phyloP scores from a whole-genome alignment of 2,797 vertebrate species.

The Nothura maculosa region DNA sequence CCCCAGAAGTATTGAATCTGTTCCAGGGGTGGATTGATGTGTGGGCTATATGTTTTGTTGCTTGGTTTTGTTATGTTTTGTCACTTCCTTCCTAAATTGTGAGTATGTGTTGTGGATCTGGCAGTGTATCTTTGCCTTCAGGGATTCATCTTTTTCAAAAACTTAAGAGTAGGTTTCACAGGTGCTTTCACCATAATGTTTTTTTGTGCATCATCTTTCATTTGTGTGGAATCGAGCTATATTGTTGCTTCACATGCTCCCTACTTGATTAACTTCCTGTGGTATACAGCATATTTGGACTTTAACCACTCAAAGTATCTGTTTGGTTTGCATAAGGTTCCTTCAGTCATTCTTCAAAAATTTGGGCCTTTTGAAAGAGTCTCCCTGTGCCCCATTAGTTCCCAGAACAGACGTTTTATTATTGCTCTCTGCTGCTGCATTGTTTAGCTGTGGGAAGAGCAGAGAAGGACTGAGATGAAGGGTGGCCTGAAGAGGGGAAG shows the following conservation, averaged over 20 bases:
- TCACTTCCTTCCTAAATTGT: neutral
- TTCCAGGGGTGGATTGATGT: neutral
- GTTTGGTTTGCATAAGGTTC: neutral
- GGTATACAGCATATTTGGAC: neutral
- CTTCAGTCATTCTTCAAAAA: neutral
- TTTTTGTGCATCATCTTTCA: neutral
- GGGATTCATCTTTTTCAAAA: neutral
- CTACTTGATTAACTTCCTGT: rapidly evolving
- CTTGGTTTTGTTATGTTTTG: neutral
- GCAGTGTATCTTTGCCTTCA: neutral
- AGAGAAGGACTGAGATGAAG: neutral
- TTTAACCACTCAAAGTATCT: neutral
- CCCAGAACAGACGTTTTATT: neutral
- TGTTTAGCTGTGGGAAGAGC: neutral
- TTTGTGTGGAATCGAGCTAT: neutral
- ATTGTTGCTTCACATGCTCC: neutral
- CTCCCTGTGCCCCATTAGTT: neutral
- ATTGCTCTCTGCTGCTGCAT: neutral
- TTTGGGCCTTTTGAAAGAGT: neutral
- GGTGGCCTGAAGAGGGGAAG: neutral
- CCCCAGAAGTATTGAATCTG: neutral
- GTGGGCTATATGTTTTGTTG: neutral
- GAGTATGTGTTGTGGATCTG: neutral
- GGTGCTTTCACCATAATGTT: neutral
- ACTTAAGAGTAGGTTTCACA: neutral